A percentile compares a stretch with the other conserved stretches of the same genome.
phyloP scores from a whole-genome alignment of 2,797 vertebrate species.

The Knipowitschia caucasica region DNA sequence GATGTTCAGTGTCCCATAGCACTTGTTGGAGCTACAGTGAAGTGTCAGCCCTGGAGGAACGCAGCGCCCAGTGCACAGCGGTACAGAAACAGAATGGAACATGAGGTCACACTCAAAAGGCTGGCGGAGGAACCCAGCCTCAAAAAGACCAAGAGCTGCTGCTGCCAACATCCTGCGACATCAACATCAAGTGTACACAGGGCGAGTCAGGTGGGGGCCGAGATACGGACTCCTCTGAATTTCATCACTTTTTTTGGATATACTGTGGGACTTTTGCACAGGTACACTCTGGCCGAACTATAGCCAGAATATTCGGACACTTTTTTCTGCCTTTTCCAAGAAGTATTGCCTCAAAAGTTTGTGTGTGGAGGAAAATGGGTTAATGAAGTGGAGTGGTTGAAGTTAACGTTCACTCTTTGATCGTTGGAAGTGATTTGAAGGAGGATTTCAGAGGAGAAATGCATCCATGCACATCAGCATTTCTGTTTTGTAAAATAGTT shows the following conservation, averaged over 20 bases:
- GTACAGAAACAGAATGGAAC: slow-evolving; percentile 73
- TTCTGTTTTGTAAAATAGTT: no score
- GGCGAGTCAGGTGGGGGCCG: slow-evolving; percentile 7
- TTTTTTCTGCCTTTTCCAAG: slow-evolving; percentile 2
- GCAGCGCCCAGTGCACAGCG: slow-evolving; percentile 51
- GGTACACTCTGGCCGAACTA: slow-evolving; percentile 5
- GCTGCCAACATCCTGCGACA: slow-evolving; percentile 49
- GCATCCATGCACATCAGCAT: no score
- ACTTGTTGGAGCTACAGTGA: slow-evolving; percentile 69
- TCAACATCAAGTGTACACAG: slow-evolving; percentile 56
- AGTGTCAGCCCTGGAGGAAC: slow-evolving; percentile 62
- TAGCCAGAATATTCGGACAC: background rate
- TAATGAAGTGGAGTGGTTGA: background rate
- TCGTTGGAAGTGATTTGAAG: background rate
- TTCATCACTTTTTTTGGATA: slow-evolving; percentile 34
- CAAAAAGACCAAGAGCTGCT: slow-evolving; percentile 36
- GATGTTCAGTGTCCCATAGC: slow-evolving; percentile 73
- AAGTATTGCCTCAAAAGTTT: slow-evolving; percentile 2
- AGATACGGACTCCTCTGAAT: slow-evolving; percentile 45
- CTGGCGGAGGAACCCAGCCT: slow-evolving; percentile 48
- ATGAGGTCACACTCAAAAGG: slow-evolving; percentile 71
- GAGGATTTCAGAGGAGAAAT: background rate
- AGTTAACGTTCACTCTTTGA: background rate
- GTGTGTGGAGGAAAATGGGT: background rate
- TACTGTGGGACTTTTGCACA: slow-evolving; percentile 12